Base-by-base conservation (phyloP, 2,888 invertebrate species). In the Watsonalla cultraria region DNA sequence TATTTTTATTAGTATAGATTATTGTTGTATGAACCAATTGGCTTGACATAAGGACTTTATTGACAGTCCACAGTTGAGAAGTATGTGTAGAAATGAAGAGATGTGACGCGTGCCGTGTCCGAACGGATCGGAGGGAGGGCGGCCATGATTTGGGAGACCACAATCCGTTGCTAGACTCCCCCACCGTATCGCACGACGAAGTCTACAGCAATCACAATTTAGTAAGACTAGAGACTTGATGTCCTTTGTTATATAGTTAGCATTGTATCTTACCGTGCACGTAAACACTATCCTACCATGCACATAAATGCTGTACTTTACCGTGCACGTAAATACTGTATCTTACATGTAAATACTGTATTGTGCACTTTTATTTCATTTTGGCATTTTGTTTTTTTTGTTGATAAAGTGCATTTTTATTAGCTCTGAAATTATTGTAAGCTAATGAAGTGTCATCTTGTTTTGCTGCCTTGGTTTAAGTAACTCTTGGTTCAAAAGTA, bases 21-120 rank as follows among this genome's bases (percentile, higher is more conserved):
- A 24, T 24, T 24, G 24, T 24, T 24, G 24, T 24, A 24, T 24
- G 24, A 24, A 24, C 24, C 51, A 46, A 42, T 42, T 42, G 42
- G 53, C 39, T 49, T 51, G n/a, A 65, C 74, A 75, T 68, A 79
- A 73, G 82, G 82, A 78, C 78, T 60, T 71, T 75, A 76, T 84
- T 80, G 72, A 72, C 80, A 85, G 85, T 85, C 82, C 79, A 73
- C 83, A 83, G 86, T 83, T 82, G 67, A 80, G 83, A 86, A 87
- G 83, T 86, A 89, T 90, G 90, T 83, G 70, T 89, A 88, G 84
- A 80, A 76, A 90, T 90, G 90, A 89, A 85, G 89, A 87, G 80
- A 80, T 87, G 88, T 80, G 81, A 82, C 64, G 80, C 75, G 70
- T 84, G 83, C 80, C 79, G 78, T 72, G 71, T 67, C 61, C 82